Evolutionary conservation across 2,113 vertebrate genomes (phyloP), one percentile per base, ranked within the genome.

Genomic region (Gavialis gangeticus): DNA sequence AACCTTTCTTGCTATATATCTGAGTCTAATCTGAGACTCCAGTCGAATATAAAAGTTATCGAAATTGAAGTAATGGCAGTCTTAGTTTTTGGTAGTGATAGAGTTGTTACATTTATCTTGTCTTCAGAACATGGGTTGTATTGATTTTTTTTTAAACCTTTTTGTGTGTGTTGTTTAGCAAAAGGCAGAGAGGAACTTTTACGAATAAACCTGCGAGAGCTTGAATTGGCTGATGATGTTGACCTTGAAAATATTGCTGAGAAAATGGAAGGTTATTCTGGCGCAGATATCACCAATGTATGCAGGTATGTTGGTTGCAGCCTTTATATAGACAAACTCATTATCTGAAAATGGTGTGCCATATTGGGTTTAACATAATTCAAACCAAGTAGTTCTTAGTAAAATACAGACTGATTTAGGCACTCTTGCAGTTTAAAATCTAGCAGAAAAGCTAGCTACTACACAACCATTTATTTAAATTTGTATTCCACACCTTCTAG

Each of bases 251-350:
- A 97, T 95, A 99, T 99, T 78, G 98, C 99, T 21, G 98, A 99
- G 96, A 98, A 99, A 89, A 98, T 99, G 99, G 99, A 99, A 92
- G 99, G 99, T 19, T 99, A 99, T 93, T 99, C 99, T 10, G 99
- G 99, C 94, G 99, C 99, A 1, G 99, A 99, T 97, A 99, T 99
- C 88, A 99, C 99, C 87, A 99, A 99, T 0, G 99, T 99, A 22
- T 99, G 99, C 99, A 99, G 99, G 99, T 99, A 96, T 57, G 96
- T 54, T 83, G 28, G 30, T 67, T 71, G 21, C 59, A 86, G 78
- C 8, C 78, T 69, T 85, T 82, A 55, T 73, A 11, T 76, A 73
- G 15, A 30, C 22, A 91, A 8, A 77, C 28, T 84, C 34, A 46
- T 28, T 18, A 62, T 28, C 15, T 75, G 83, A 85, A 76, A 84